Evolutionary conservation across 2,888 invertebrate genomes (phyloP), one percentile per base, ranked within the genome.

Genomic region (Erebia palarica): DNA sequence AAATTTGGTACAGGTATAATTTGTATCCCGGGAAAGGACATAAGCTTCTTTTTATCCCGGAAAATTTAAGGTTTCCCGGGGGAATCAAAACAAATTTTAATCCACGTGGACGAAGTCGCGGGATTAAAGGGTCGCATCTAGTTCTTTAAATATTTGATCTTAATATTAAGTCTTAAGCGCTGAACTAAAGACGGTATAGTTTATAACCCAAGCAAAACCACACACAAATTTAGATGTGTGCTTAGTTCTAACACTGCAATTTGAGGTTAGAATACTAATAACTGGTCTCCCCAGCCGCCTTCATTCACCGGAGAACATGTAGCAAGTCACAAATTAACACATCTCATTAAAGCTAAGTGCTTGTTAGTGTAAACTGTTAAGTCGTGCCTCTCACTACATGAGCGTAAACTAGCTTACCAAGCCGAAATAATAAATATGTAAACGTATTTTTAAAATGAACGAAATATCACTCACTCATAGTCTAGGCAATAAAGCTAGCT

Each of bases 311-410:
- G 59, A 59, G 67, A 67, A 47, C 66, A 42, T 55, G 65, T 53
- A 65, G 42, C 65, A 57, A 55, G 65, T 67, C 47, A 49, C 21
- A 49, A 59, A 67, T 67, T 67, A 67, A 67, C 67, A 67, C 58
- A 59, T 67, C 67, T 67, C 67, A 67, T 67, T 67, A 67, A 67
- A 47, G 59, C 59, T 67, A 67, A 67, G 67, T 67, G 67, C 67
- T 18, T 67, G 67, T 59, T 49, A 65, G 59, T 14, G 42, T 58
- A 36, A 36, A 36, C 36, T 36, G 55, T 55, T 5, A 57, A 42
- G 55, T 66, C 55, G 65, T 66, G 57, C 13, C 21, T 49, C 27
- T 49, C 47, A 63, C 47, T 47, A 21, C 18, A 27, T 14, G 63
- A 61, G 61, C 47, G 44, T 61, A 47, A 18, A 44, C 61, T 18